phyloP scores from a whole-genome alignment of 2,113 vertebrate species.

The Mixornis gularis region DNA sequence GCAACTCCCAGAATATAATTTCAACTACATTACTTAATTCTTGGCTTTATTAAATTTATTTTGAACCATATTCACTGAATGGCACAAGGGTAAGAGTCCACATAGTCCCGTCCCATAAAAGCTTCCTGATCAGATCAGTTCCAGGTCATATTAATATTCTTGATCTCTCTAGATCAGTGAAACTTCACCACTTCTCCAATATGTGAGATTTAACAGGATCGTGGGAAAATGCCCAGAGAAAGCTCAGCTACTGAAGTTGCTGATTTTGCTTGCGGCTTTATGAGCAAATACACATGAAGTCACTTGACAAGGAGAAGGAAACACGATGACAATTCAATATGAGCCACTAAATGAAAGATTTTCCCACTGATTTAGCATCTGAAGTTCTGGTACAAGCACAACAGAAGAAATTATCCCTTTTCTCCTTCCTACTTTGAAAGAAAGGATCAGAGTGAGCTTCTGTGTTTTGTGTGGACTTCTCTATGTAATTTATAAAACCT shows the following conservation, averaged over 20 bases:
- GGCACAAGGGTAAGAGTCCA: not conserved
- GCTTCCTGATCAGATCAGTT: not conserved
- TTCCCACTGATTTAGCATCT: not conserved
- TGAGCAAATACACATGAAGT: not conserved
- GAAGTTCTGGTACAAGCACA: not conserved
- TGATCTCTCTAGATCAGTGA: not conserved
- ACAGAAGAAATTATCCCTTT: not conserved
- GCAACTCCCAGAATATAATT: not conserved
- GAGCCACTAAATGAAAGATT: not conserved
- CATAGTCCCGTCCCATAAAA: not conserved
- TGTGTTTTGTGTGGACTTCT: not conserved
- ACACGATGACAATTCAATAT: not conserved
- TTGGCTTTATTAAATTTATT: not conserved
- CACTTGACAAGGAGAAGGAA: not conserved
- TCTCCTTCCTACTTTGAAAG: not conserved
- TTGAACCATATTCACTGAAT: not conserved
- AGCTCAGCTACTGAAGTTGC: not conserved
- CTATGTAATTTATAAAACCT: not conserved
- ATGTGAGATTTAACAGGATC: not conserved
- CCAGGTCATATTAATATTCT: not conserved
- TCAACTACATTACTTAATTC: not conserved
- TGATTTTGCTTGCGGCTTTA: not conserved
- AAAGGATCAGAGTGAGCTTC: not conserved
- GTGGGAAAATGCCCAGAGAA: not conserved
- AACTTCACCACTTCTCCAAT: not conserved